A percentile compares a stretch with the other conserved stretches of the same genome.
Conservation (phyloP, 2,797 vertebrate species). For the Nannoperca australis region DNA sequence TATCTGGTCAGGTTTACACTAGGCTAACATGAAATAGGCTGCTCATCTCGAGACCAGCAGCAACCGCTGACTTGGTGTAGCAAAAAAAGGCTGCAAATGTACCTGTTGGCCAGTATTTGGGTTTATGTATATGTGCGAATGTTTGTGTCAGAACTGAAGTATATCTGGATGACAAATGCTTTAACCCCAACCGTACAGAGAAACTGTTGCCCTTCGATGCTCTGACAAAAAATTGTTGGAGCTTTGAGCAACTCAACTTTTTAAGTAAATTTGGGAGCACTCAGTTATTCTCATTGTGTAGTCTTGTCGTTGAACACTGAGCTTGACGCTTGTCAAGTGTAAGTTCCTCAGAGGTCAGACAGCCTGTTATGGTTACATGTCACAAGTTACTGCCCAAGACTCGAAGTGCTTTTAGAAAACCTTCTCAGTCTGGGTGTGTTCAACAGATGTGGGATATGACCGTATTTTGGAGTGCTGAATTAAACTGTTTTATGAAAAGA, state of each 20-base stretch:
- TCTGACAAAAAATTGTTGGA: background rate
- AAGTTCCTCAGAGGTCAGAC: background rate
- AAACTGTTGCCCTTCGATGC: background rate
- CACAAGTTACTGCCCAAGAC: background rate
- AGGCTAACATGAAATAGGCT: background rate
- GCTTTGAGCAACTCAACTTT: background rate
- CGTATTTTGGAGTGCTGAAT: constrained; percentile 20
- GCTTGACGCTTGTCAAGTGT: background rate
- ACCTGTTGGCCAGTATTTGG: background rate
- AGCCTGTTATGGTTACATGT: background rate
- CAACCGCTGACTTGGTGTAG: background rate
- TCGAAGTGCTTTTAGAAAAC: constrained; percentile 2
- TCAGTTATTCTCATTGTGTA: background rate
- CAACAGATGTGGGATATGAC: background rate
- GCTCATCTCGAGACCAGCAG: background rate
- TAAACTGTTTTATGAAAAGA: constrained; percentile 24
- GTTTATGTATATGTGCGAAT: background rate
- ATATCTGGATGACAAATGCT: background rate
- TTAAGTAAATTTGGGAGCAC: background rate
- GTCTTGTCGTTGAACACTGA: background rate
- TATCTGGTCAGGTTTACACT: background rate
- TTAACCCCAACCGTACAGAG: background rate
- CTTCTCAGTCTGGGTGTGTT: background rate
- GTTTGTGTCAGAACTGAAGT: background rate
- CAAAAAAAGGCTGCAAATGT: background rate